Evolutionary conservation across 2,797 vertebrate genomes (phyloP).

Genomic region (Melanotaenia pygmaea): DNA sequence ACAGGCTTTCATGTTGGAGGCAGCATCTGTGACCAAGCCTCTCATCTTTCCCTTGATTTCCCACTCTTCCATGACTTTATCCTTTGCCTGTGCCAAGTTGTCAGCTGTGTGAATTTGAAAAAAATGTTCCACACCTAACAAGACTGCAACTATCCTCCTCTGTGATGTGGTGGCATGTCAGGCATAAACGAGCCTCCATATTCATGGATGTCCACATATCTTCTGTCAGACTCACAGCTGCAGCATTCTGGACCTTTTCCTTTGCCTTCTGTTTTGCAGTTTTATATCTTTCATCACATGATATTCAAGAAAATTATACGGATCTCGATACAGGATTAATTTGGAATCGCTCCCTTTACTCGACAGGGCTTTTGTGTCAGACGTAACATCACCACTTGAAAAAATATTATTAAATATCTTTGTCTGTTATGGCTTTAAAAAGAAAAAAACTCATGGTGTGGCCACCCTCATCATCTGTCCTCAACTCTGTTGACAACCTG

Average conservation of each 20-base stretch:
- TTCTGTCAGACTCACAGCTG: neutral
- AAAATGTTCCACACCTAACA: conserved; percentile 4
- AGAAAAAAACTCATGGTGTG: too few species aligned
- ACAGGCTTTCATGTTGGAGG: conserved; percentile 1
- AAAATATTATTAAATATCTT: too few species aligned
- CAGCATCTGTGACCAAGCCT: neutral
- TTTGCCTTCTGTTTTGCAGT: neutral
- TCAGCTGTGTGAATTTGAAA: neutral
- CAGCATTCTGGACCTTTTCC: neutral
- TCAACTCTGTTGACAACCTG: too few species aligned
- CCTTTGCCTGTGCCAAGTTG: neutral
- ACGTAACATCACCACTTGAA: too few species aligned
- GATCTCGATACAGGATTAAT: too few species aligned
- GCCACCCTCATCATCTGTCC: too few species aligned
- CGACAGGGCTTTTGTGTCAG: too few species aligned
- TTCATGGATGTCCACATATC: neutral
- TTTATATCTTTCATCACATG: neutral
- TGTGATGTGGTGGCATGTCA: conserved; percentile 1
- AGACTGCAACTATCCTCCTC: neutral
- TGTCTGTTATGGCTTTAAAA: too few species aligned
- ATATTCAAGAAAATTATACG: too few species aligned
- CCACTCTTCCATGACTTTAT: neutral
- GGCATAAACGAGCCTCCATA: neutral
- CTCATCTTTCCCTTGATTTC: neutral
- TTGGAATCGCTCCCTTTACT: too few species aligned